Evolutionary conservation across 35 echinoderm and acorn worm genomes (phyloP).

Genomic region (Anneissia japonica): DNA sequence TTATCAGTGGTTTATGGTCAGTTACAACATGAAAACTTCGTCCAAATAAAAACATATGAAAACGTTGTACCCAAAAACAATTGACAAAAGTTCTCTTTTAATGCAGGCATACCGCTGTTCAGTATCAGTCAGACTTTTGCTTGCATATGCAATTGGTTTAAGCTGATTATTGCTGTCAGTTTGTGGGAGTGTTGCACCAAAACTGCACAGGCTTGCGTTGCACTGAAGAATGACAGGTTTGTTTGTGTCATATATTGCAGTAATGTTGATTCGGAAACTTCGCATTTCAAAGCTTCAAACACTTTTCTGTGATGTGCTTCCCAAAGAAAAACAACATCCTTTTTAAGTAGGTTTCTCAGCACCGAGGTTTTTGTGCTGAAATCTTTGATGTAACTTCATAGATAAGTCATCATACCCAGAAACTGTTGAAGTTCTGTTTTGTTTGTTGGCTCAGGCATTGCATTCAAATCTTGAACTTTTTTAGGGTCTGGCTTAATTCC

Average conservation of each 20-base stretch:
- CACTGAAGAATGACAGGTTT: conserved; percentile 19
- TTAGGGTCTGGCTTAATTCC: conserved; percentile 16
- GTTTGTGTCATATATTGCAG: conserved; percentile 8
- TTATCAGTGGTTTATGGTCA: conserved; percentile 32
- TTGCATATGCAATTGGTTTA: not conserved
- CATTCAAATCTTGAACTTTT: too few relatives aligned
- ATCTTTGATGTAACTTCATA: not conserved
- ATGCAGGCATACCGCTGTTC: conserved; percentile 30
- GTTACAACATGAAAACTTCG: conserved; percentile 31
- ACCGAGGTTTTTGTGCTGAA: too few relatives aligned
- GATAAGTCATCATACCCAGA: conserved; percentile 17
- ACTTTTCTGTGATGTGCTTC: conserved; percentile 3
- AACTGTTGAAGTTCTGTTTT: conserved; percentile 17
- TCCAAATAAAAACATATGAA: conserved; percentile 43
- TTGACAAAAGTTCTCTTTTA: conserved; percentile 17
- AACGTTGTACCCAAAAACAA: conserved; percentile 33
- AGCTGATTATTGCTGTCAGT: not conserved
- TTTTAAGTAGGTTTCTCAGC: too few relatives aligned
- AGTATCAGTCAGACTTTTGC: conserved; percentile 12
- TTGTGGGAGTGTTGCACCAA: conserved; percentile 36
- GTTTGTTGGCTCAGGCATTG: not conserved
- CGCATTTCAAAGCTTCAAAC: conserved; percentile 7
- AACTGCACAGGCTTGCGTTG: conserved; percentile 22
- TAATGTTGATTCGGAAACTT: conserved; percentile 9
- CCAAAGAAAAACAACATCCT: not conserved